Conservation (phyloP, 2,797 vertebrate genomes). For the Catamblyrhynchus diadema region DNA sequence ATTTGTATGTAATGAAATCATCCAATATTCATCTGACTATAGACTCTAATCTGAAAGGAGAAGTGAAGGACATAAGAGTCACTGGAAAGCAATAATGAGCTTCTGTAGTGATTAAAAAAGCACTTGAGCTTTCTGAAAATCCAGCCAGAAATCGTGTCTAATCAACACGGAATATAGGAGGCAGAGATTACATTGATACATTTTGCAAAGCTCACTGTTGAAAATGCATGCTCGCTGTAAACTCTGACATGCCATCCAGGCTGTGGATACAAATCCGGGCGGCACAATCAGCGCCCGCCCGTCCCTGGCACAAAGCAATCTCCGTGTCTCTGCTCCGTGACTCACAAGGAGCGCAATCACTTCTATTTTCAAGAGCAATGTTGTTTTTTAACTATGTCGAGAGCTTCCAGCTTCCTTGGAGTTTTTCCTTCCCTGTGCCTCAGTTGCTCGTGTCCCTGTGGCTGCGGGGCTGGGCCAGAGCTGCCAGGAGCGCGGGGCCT, state of each 20-base stretch:
- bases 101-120: slow-evolving; percentile 90
- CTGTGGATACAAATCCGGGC: slow-evolving; percentile 67
- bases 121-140: slow-evolving; percentile 84
- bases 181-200: slow-evolving; percentile 80
- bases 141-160: slow-evolving; percentile 83
- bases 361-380: slow-evolving; percentile 68
- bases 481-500: rapidly evolving
- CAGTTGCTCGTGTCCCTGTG: rapidly evolving
- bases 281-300: slow-evolving; percentile 72
- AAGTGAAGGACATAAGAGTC: slow-evolving; percentile 85
- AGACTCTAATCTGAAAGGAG: slow-evolving; percentile 85
- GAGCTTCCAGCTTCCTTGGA: slow-evolving; percentile 44
- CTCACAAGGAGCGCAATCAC: slow-evolving; percentile 74
- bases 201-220: slow-evolving; percentile 75
- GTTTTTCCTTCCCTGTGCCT: slow-evolving; percentile 4
- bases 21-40: slow-evolving; percentile 87
- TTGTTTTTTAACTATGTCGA: slow-evolving; percentile 53
- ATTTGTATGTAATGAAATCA: slow-evolving; percentile 89
- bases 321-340: slow-evolving; percentile 53
- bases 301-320: slow-evolving; percentile 74
- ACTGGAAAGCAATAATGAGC: slow-evolving; percentile 85
- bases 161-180: slow-evolving; percentile 87
- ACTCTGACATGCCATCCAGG: slow-evolving; percentile 72
- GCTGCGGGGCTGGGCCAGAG: rapidly evolving
- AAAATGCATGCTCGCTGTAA: slow-evolving; percentile 78